phyloP scores from a whole-genome alignment of 2,113 vertebrate species.

The Rattus norvegicus region GRCr8 NC_086020.1:52005501-52006000 shows the following conservation, averaged over 20 bases:
- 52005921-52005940: background rate
- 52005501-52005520: background rate
- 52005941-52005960: background rate
- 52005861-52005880: background rate
- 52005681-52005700: conserved; percentile 24
- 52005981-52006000: background rate
- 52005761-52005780: conserved; percentile 22
- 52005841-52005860: background rate
- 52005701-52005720: background rate
- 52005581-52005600: conserved; percentile 40
- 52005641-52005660: background rate
- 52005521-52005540: conserved; percentile 49
- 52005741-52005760: conserved; percentile 22
- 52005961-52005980: background rate
- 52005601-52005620: conserved; percentile 40
- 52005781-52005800: conserved; percentile 10
- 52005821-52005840: background rate
- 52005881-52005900: background rate
- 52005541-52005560: background rate
- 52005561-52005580: conserved; percentile 49
- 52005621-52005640: background rate
- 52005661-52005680: background rate
- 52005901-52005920: conserved; percentile 8
- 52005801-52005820: background rate
- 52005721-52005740: background rate